These are phyloP conservation scores for Cerastis rubricosa DNA, from an alignment of 2,888 invertebrate genomes.

Conservation along the genomic window DNA sequence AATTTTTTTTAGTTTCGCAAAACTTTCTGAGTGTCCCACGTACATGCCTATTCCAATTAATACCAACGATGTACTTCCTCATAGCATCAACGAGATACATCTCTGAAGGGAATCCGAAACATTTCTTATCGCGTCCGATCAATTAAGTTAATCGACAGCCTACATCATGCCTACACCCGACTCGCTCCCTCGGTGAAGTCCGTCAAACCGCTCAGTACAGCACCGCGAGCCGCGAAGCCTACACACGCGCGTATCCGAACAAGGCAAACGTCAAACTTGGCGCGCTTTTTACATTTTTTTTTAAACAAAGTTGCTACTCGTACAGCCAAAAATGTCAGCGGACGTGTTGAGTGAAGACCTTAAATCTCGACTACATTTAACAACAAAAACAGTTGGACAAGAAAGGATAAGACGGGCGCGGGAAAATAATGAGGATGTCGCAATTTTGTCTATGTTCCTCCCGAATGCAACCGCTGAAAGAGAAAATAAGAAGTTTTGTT, in stretches of 20 bases:
- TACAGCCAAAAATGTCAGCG: slow-evolving; percentile 91
- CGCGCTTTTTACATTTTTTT: slow-evolving; percentile 70
- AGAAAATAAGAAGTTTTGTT: slow-evolving; percentile 94
- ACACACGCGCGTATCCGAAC: slow-evolving; percentile 68
- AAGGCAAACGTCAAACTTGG: slow-evolving; percentile 71
- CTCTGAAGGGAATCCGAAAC: slow-evolving; percentile 66
- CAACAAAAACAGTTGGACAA: slow-evolving; percentile 95
- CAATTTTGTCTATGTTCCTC: slow-evolving; percentile 96
- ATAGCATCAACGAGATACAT: slow-evolving; percentile 45
- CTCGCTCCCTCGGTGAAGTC: slow-evolving; percentile 69
- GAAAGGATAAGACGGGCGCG: slow-evolving; percentile 95
- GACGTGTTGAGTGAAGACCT: slow-evolving; percentile 95
- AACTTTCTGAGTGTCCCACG: no score
- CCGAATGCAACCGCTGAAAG: slow-evolving; percentile 92
- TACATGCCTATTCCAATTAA: slow-evolving; percentile 46
- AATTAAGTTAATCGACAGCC: slow-evolving; percentile 85
- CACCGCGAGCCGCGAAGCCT: slow-evolving; percentile 87
- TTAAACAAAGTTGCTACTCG: slow-evolving; percentile 45
- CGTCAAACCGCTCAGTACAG: slow-evolving; percentile 77
- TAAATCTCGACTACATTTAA: slow-evolving; percentile 93
- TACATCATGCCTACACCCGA: slow-evolving; percentile 73
- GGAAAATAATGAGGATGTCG: slow-evolving; percentile 96
- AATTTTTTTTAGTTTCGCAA: no score
- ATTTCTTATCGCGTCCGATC: slow-evolving; percentile 80
- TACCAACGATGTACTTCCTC: slow-evolving; percentile 55